Percentiles rank a stretch among this genome's conserved stretches.
These are phyloP conservation scores for Brachypteracias leptosomus DNA, from an alignment of 2,113 vertebrate species.

Conservation along the genomic window DNA sequence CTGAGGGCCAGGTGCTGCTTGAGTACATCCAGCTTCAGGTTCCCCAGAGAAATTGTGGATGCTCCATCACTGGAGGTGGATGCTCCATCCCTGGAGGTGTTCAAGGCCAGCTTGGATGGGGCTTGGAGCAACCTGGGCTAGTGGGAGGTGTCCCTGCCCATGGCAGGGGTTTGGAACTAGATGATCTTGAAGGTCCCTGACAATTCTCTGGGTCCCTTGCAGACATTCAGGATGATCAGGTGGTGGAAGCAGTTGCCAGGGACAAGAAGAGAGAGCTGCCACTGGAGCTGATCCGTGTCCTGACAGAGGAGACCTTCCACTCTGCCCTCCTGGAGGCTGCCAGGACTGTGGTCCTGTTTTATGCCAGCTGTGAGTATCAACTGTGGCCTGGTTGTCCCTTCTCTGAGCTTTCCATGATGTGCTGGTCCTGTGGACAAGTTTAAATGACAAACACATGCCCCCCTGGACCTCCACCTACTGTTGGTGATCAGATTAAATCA, in stretches of 20 bases:
- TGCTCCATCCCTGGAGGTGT: not conserved
- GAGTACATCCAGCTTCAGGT: not conserved
- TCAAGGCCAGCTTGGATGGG: not conserved
- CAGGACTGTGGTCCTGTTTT: constrained; percentile 84
- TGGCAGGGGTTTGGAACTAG: not conserved
- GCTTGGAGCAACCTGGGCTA: not conserved
- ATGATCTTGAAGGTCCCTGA: too few relatives aligned
- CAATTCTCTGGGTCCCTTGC: not conserved
- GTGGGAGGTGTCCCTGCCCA: not conserved
- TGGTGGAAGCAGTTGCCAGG: constrained; percentile 82
- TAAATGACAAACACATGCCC: not conserved
- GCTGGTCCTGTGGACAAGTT: not conserved
- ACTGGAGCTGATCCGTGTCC: constrained; percentile 72
- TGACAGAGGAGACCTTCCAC: constrained; percentile 84
- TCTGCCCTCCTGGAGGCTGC: constrained; percentile 53
- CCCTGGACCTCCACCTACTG: rapidly evolving
- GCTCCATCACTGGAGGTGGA: not conserved
- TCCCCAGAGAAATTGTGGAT: not conserved
- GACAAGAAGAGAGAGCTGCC: constrained; percentile 76
- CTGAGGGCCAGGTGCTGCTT: not conserved
- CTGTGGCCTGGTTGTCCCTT: not conserved
- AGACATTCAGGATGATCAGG: constrained; percentile 90
- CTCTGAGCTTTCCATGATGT: not conserved
- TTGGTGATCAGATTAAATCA: not conserved
- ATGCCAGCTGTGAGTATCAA: constrained; percentile 86